These are phyloP conservation scores for Heliconius erato DNA, from an alignment of 2,888 invertebrate genomes.

Conservation along the genomic window DNA sequence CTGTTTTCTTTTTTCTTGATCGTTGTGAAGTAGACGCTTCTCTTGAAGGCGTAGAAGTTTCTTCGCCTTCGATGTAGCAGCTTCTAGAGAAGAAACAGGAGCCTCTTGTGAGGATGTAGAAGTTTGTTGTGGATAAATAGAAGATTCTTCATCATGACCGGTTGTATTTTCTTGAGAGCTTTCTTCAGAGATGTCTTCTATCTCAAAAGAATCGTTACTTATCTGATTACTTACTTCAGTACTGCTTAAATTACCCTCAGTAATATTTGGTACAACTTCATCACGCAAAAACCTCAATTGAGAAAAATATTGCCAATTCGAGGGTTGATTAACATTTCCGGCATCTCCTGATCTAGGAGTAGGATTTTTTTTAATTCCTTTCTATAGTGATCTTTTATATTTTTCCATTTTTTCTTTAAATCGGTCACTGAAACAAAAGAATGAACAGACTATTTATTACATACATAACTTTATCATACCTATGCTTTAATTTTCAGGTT, in stretches of 20 bases:
- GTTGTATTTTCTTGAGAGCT: constrained; percentile 50
- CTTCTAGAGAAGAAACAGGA: constrained; percentile 45
- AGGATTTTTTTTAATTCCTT: constrained; percentile 52
- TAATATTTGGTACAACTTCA: constrained; percentile 44
- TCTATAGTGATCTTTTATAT: constrained; percentile 51
- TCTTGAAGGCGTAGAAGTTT: constrained; percentile 42
- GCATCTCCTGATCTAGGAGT: constrained; percentile 51
- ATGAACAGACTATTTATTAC: constrained; percentile 37
- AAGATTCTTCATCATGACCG: constrained; percentile 50
- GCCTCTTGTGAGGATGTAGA: constrained; percentile 48
- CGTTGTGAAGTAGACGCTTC: constrained; percentile 50
- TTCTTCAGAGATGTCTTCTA: constrained; percentile 46
- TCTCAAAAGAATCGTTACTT: constrained; percentile 49
- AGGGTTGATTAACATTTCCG: constrained; percentile 46
- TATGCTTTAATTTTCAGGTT: constrained; percentile 50
- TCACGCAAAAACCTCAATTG: constrained; percentile 46
- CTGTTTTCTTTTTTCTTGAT: constrained; percentile 49
- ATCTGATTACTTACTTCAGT: constrained; percentile 40
- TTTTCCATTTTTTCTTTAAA: constrained; percentile 53
- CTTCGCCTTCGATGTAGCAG: constrained; percentile 45
- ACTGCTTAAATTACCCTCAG: constrained; percentile 43
- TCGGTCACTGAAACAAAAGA: constrained; percentile 45
- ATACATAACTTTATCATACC: constrained; percentile 43
- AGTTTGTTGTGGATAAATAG: constrained; percentile 49
- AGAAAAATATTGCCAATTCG: constrained; percentile 50